Evolutionary conservation across 2,888 invertebrate genomes (phyloP).

Genomic region (Leucophenga montana): DNA sequence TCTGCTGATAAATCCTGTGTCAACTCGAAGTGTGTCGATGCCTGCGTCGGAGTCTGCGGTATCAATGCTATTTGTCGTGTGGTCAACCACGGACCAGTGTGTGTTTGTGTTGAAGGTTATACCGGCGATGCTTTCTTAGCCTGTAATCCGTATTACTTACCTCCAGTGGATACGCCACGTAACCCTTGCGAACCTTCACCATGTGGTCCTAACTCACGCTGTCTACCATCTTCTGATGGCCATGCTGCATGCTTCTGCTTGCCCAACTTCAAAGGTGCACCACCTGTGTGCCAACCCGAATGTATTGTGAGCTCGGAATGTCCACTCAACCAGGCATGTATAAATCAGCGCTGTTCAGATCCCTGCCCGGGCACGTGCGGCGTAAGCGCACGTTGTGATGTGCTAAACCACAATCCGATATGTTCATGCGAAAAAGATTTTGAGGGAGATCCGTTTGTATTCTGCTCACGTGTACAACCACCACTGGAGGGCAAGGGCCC

Average conservation of each 20-base stretch:
- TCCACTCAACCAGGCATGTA: constrained; percentile 83
- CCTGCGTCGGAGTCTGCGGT: constrained; percentile 85
- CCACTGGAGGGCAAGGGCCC: constrained; percentile 74
- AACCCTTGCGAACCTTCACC: constrained; percentile 88
- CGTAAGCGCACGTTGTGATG: constrained; percentile 82
- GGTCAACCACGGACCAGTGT: constrained; percentile 84
- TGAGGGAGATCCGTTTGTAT: constrained; percentile 87
- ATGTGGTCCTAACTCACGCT: constrained; percentile 86
- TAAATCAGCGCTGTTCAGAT: constrained; percentile 85
- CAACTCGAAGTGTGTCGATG: constrained; percentile 84
- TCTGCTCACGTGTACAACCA: constrained; percentile 74
- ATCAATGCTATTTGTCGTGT: constrained; percentile 82
- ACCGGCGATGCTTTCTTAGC: constrained; percentile 84
- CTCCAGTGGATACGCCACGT: constrained; percentile 69
- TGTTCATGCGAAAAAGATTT: constrained; percentile 84
- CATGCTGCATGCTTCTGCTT: constrained; percentile 86
- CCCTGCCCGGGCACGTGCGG: constrained; percentile 91
- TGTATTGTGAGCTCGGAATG: constrained; percentile 89
- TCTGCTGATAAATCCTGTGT: constrained; percentile 81
- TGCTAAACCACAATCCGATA: constrained; percentile 89
- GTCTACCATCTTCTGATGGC: constrained; percentile 80
- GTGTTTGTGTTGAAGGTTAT: constrained; percentile 81
- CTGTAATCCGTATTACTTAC: constrained; percentile 77
- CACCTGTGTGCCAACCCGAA: constrained; percentile 88
- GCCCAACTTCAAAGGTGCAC: constrained; percentile 84